These are phyloP conservation scores for Octodon degus DNA, from an alignment of 2,113 vertebrate genomes.

Conservation along the genomic window DNA sequence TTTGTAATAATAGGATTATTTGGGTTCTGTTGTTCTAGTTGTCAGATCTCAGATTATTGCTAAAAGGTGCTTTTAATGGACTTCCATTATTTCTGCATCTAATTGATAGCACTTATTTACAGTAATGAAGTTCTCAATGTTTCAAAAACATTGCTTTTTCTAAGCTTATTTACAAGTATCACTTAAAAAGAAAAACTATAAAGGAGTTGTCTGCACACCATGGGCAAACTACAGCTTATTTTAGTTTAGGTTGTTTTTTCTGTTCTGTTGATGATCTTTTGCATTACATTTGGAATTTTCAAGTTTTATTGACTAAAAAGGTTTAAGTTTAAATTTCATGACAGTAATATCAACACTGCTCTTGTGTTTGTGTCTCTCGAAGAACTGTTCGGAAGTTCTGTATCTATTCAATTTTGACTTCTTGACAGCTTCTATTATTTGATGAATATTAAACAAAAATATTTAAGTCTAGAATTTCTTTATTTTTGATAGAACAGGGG, in stretches of 20 bases:
- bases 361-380: background rate
- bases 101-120: background rate
- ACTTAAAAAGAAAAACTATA: background rate
- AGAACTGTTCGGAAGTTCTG: background rate
- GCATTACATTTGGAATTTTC: background rate
- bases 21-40: slow-evolving; percentile 13
- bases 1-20: background rate
- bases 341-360: background rate
- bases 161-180: background rate
- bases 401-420: background rate
- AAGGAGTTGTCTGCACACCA: background rate
- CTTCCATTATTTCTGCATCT: slow-evolving; percentile 3
- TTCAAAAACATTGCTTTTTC: slow-evolving; percentile 20
- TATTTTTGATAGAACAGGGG: no score
- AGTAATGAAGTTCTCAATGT: background rate
- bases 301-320: background rate
- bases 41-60: background rate
- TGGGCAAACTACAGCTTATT: background rate
- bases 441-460: background rate
- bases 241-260: background rate
- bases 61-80: background rate
- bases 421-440: background rate
- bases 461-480: background rate
- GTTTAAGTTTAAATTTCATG: background rate
- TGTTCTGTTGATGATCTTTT: background rate